Evolutionary conservation across 2,888 invertebrate genomes (phyloP).

Genomic region (Limnephilus auricula): DNA sequence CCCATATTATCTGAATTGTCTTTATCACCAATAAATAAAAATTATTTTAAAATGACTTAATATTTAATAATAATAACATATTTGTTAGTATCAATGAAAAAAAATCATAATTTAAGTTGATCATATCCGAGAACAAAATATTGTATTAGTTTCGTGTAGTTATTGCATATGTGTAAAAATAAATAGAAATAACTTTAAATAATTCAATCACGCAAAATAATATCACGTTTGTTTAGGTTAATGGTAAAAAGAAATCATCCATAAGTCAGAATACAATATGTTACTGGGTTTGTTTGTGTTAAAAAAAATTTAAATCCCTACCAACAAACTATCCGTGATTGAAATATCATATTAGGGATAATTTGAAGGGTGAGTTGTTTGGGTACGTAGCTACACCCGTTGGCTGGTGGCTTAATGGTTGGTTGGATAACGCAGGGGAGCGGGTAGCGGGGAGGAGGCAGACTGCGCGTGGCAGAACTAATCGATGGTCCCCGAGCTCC

Average conservation of each 20-base stretch:
- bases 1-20: no score
- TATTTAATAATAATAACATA: no score
- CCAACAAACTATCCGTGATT: neutral
- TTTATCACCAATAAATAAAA: no score
- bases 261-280: neutral
- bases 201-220: neutral
- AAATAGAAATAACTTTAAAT: neutral
- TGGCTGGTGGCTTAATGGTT: neutral
- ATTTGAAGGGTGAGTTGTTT: neutral
- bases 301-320: no score
- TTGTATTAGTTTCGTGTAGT: neutral
- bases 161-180: neutral
- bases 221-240: neutral
- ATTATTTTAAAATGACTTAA: no score
- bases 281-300: neutral
- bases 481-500: conserved; percentile 17
- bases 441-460: neutral
- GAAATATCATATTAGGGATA: neutral
- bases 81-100: neutral
- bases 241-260: neutral
- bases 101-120: neutral
- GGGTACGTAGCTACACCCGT: conserved; percentile 28
- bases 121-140: neutral
- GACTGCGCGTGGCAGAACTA: conserved; percentile 40
- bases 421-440: neutral